Evolutionary conservation across 2,113 vertebrate genomes (phyloP).

Genomic region (Bolborhynchus lineola): DNA sequence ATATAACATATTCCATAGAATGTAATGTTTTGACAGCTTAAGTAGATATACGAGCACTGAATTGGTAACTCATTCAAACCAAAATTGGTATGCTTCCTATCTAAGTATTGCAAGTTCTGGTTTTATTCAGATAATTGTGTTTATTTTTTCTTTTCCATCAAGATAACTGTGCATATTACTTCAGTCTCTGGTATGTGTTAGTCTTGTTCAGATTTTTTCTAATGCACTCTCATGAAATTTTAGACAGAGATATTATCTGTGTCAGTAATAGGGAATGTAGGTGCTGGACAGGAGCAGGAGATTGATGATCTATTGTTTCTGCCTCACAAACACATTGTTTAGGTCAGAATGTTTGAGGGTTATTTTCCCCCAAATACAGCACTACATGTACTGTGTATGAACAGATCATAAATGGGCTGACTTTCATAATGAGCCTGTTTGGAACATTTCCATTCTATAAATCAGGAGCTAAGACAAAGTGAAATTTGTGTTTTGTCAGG

Average conservation of each 20-base stretch:
- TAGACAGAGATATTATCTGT: not conserved
- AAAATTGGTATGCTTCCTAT: slow-evolving; percentile 52
- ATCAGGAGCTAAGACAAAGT: not conserved
- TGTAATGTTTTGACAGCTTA: slow-evolving; percentile 69
- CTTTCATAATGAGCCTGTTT: not conserved
- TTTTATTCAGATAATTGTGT: slow-evolving; percentile 64
- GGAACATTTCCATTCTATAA: not conserved
- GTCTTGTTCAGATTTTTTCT: slow-evolving; percentile 18
- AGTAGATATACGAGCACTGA: slow-evolving; percentile 9
- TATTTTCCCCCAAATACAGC: not conserved
- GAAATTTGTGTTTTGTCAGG: not conserved
- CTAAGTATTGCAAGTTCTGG: slow-evolving; percentile 54
- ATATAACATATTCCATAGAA: slow-evolving; percentile 34
- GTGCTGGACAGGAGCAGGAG: not conserved
- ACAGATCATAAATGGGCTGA: not conserved
- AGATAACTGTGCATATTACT: slow-evolving; percentile 52
- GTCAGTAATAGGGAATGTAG: not conserved
- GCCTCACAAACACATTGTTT: not conserved
- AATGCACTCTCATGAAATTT: not conserved
- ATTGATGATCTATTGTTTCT: not conserved
- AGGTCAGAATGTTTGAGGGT: not conserved
- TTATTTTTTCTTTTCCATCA: slow-evolving; percentile 64
- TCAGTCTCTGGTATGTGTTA: slow-evolving; percentile 58
- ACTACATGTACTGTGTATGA: not conserved
- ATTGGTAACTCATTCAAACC: slow-evolving; percentile 47